Percentiles rank a stretch among this genome's conserved stretches.
These are phyloP conservation scores for Cryptocephalus primarius DNA, from an alignment of 2,888 invertebrate species.

Conservation along the genomic window DNA sequence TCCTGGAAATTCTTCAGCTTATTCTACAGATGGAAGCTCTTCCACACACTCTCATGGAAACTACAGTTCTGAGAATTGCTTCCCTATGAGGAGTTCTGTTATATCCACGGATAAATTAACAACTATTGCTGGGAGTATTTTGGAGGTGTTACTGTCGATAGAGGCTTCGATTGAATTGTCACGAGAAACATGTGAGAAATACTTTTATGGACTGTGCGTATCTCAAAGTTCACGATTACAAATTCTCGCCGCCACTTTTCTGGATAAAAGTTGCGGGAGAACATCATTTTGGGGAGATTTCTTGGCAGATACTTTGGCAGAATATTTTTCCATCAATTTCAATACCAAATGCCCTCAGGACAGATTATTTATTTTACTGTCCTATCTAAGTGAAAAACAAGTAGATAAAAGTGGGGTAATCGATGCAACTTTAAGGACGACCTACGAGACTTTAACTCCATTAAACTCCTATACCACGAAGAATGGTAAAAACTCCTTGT, in stretches of 20 bases:
- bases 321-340: slow-evolving; percentile 68
- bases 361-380: slow-evolving; percentile 76
- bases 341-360: slow-evolving; percentile 76
- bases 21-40: no score
- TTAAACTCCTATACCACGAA: background rate
- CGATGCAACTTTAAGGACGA: slow-evolving; percentile 49
- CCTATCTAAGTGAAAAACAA: slow-evolving; percentile 78
- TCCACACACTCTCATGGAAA: background rate
- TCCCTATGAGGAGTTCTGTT: slow-evolving; percentile 28
- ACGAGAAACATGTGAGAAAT: slow-evolving; percentile 44
- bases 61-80: slow-evolving; percentile 8
- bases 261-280: slow-evolving; percentile 46
- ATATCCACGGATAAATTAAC: slow-evolving; percentile 76
- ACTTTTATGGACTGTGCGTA: slow-evolving; percentile 65
- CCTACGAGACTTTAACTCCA: slow-evolving; percentile 43
- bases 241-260: slow-evolving; percentile 63
- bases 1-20: slow-evolving; percentile 5
- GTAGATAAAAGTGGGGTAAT: slow-evolving; percentile 53
- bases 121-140: slow-evolving; percentile 67
- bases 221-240: slow-evolving; percentile 70
- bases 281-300: slow-evolving; percentile 78
- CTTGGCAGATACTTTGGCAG: slow-evolving; percentile 69
- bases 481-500: slow-evolving; percentile 28
- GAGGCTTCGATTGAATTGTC: slow-evolving; percentile 29
- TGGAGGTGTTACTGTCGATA: slow-evolving; percentile 60